Base-by-base conservation (phyloP, 2,113 vertebrate species). In the Andinoacara biseriatus region DNA sequence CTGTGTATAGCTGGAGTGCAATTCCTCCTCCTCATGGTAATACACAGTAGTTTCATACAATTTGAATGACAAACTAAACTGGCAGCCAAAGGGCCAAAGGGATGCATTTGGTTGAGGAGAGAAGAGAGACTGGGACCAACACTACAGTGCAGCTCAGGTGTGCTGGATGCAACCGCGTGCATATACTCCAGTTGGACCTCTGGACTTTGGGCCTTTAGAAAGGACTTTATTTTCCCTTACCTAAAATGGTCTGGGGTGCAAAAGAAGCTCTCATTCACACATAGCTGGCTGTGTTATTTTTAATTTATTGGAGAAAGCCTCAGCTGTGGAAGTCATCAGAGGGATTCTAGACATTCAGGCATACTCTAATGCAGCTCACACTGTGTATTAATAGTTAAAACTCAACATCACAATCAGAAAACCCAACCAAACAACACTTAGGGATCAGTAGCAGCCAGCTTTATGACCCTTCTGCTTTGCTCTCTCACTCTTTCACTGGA, bases 261-360 rank as follows among this genome's bases (percentile, higher is more conserved):
- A 85, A 89, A 93, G 84, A 86, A 84, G 65, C 78, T 89, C 83
- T 67, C 58, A 87, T 91, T 90, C 87, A 78, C 83, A 84, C 86
- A 78, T 77, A 86, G 87, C 86, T 81, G 59, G 74, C 74, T 20
- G 61, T 92, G 90, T 93, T 94, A 91, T 94, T 94, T 92, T 93
- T 86, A 92, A 94, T 95, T 93, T 92, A 94, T 90, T 84, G 85
- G 90, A 92, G 86, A 91, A 91, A 93, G 83, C 87, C 88, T 82
- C 80, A 78, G 83, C 86, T 80, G 78, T 85, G 85, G 81, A 81
- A 89, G 89, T 84, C 90, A 87, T 81, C 59, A 60, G 88, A 92
- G 88, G 84, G 85, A 83, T 86, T 65, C 29, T 22, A 58, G 65
- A 10, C 69, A 82, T 90, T 84, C 78, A 89, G 79, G 78, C 60